These are phyloP conservation scores for Tenthredo distinguenda DNA, from an alignment of 2,888 invertebrate species.

Conservation along the genomic window DNA sequence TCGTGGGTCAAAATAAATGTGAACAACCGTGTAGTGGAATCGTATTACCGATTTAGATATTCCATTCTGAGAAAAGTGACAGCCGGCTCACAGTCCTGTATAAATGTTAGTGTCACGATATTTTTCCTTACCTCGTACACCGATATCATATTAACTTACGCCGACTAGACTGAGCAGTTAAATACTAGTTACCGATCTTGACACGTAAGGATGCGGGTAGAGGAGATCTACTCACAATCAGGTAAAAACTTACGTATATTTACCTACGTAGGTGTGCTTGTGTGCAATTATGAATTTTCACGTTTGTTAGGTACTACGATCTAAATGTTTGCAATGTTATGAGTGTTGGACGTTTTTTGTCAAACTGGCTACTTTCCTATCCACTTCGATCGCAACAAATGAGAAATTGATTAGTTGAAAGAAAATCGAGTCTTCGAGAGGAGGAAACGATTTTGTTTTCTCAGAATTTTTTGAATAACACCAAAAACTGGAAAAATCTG, in stretches of 20 bases:
- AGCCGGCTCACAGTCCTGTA: not conserved
- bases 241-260: not conserved
- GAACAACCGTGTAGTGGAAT: too few species aligned
- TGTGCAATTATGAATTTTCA: not conserved
- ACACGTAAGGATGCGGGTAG: slow-evolving; percentile 12
- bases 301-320: too few species aligned
- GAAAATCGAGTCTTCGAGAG: too few species aligned
- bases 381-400: too few species aligned
- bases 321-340: not conserved
- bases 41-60: not conserved
- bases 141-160: not conserved
- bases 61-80: not conserved
- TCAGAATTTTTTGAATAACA: not conserved
- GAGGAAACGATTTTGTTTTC: not conserved
- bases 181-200: slow-evolving; percentile 6
- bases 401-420: too few species aligned
- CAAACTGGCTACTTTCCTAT: not conserved
- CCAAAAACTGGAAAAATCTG: not conserved
- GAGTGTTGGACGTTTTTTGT: not conserved
- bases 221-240: not conserved
- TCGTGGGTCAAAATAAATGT: not conserved
- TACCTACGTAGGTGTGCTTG: not conserved
- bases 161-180: not conserved
- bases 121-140: not conserved
- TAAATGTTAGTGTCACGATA: not conserved